Base-by-base conservation (phyloP, 2,888 invertebrate genomes). In the Diaphora mendica region DNA sequence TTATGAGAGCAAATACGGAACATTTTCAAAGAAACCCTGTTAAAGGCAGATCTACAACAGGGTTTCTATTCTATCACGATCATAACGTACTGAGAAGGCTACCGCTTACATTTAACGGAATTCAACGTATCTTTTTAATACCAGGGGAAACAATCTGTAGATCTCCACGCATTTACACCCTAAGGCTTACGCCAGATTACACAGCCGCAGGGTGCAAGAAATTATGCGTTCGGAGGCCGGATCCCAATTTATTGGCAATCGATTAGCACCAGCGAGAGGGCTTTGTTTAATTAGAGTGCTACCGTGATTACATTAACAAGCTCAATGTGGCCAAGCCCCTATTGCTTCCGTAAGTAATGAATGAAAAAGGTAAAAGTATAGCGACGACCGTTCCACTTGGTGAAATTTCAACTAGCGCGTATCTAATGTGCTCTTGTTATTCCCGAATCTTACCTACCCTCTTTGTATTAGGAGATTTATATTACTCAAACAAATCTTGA, bases 261-360 rank as follows among this genome's bases (percentile, higher is more conserved):
- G 93, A 94, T 93, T 93, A 92, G 90, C 90, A 90, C 91, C 91
- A 91, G 87, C 84, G 84, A 86, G 88, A 89, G 89, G 89, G 90
- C 90, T 92, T 90, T 90, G 90, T 91, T 91, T 93, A 93, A 94
- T 93, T 92, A 90, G 89, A 93, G 92, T 91, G 91, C 89, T 89
- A 84, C 87, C 84, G 82, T 92, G 92, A 94, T 94, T 93, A 91
- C 91, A 92, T 94, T 91, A 91, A 87, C 88, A 87, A 85, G 86
- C 86, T 77, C 82, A 77, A 81, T 83, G 80, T 82, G 80, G 81
- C 82, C 82, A 82, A 82, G 82, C 86, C 85, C 83, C 78, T 84
- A 83, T 85, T 80, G 82, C 83, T 85, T 84, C 84, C 82, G 84
- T 86, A 86, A 87, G 86, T 88, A 87, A 90, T 85, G 85, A 87